Evolutionary conservation across 2,797 vertebrate genomes (phyloP).

Genomic region (Neopelma chrysocephalum): DNA sequence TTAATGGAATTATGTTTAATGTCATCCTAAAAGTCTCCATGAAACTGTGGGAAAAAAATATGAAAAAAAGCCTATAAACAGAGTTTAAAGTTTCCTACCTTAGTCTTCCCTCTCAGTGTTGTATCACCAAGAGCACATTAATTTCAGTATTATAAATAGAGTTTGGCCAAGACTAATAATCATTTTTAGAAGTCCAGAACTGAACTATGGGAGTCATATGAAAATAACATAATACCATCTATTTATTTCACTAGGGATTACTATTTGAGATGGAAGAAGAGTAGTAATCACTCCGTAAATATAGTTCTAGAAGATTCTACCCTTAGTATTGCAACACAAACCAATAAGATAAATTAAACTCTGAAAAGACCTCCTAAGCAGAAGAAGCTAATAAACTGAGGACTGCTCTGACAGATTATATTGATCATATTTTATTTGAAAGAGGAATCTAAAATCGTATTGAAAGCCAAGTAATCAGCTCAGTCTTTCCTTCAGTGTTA

Average conservation of each 20-base stretch:
- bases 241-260: neutral
- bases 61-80: neutral
- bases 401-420: neutral
- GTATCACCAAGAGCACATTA: neutral
- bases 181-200: neutral
- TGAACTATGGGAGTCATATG: neutral
- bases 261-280: neutral
- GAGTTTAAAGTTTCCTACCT: neutral
- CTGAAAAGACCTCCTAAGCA: constrained; percentile 3
- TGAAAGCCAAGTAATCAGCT: constrained; percentile 14
- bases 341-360: constrained; percentile 52
- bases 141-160: neutral
- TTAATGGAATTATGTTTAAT: constrained; percentile 30
- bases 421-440: constrained; percentile 57
- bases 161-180: neutral
- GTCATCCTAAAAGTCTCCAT: neutral
- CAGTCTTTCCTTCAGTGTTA: constrained; percentile 11
- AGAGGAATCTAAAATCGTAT: neutral
- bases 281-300: neutral
- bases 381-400: constrained; percentile 51
- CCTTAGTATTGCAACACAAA: neutral
- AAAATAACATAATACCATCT: neutral
- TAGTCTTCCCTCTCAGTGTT: neutral
- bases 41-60: neutral
- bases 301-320: neutral